Evolutionary conservation across 92 coral and sea anemone species (phyloP).

Genomic region (Zoanthus sansibaricus): DNA sequence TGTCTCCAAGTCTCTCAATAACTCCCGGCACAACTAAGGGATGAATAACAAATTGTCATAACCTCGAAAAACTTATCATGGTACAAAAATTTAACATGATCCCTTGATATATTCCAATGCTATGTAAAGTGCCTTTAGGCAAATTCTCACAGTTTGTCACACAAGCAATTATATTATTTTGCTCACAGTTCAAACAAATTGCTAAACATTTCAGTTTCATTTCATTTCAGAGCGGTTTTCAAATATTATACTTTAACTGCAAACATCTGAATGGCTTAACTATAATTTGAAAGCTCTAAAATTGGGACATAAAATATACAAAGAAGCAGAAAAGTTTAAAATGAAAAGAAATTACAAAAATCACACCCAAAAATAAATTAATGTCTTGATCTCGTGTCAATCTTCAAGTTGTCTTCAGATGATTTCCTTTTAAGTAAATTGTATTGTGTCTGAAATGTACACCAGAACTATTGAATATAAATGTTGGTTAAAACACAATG

Average conservation of each 20-base stretch:
- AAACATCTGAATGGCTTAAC: too few species aligned
- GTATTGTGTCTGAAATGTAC: constrained; percentile 34
- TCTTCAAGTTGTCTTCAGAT: constrained; percentile 19
- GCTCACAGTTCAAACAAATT: constrained; percentile 16
- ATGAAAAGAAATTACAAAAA: background rate
- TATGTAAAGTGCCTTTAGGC: constrained; percentile 13
- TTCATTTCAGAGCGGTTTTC: background rate
- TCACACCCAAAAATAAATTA: constrained; percentile 50
- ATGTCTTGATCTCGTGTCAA: background rate
- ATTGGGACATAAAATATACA: background rate
- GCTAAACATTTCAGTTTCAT: background rate
- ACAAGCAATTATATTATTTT: background rate
- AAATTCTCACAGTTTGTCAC: background rate
- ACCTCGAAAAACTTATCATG: constrained; percentile 11
- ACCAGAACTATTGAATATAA: background rate
- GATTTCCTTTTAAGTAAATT: constrained; percentile 40
- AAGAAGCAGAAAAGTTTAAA: background rate
- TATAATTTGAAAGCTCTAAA: background rate
- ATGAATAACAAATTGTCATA: constrained; percentile 7
- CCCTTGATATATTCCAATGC: background rate
- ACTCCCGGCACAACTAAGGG: constrained; percentile 89
- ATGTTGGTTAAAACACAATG: background rate
- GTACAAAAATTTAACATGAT: constrained; percentile 10
- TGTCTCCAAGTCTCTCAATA: constrained; percentile 96
- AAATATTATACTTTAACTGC: background rate